phyloP scores from a whole-genome alignment of 2,797 vertebrate genomes.

The Poecile montanus region DNA sequence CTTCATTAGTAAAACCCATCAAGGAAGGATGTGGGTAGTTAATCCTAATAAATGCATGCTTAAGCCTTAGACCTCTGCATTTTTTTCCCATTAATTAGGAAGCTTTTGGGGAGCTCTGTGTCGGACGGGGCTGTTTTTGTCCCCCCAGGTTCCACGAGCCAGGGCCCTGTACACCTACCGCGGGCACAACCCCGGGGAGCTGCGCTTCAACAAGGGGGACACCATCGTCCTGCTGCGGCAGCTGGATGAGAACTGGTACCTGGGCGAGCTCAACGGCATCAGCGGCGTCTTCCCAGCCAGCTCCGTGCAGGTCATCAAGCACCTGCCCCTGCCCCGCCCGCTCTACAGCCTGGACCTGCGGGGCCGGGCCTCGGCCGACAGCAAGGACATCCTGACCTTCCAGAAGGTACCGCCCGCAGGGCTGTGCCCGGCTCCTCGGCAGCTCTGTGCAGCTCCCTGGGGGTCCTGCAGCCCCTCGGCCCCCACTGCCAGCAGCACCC shows the following conservation, averaged over 20 bases:
- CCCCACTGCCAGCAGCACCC: background rate
- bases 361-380: slow-evolving; percentile 78
- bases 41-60: background rate
- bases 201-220: slow-evolving; percentile 81
- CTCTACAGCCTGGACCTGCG: slow-evolving; percentile 84
- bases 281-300: slow-evolving; percentile 76
- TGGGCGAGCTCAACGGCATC: slow-evolving; percentile 78
- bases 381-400: slow-evolving; percentile 83
- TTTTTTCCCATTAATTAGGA: background rate
- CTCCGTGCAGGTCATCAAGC: slow-evolving; percentile 78
- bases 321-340: slow-evolving; percentile 77
- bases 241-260: slow-evolving; percentile 84
- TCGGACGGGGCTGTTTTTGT: background rate
- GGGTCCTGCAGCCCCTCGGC: background rate
- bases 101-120: background rate
- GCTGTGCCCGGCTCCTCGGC: background rate
- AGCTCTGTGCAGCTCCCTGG: accelerated
- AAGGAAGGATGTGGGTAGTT: slow-evolving; percentile 46
- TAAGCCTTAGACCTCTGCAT: background rate
- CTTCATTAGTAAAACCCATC: slow-evolving; percentile 30
- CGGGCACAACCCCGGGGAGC: slow-evolving; percentile 80
- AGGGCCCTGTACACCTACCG: slow-evolving; percentile 79
- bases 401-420: slow-evolving; percentile 77
- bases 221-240: slow-evolving; percentile 77
- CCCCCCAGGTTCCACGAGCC: slow-evolving; percentile 79